These are phyloP conservation scores for Heliconius hermathena DNA, from an alignment of 1,140 invertebrate genomes.

Conservation along the genomic window DNA sequence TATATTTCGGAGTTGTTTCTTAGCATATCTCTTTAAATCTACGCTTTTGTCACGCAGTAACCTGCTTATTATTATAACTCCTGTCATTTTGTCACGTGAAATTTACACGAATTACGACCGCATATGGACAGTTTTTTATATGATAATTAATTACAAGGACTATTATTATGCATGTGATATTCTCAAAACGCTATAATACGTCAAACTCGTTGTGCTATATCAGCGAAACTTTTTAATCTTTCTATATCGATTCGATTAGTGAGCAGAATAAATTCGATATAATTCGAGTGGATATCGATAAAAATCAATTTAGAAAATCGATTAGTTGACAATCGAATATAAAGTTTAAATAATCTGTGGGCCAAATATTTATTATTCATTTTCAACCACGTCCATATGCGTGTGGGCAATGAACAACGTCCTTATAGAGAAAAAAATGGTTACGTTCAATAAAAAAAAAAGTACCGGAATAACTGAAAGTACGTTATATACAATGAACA, in stretches of 20 bases:
- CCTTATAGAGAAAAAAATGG: background rate
- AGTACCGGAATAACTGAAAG: background rate
- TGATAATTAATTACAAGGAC: background rate
- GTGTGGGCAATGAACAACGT: constrained; percentile 2
- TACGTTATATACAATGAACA: background rate
- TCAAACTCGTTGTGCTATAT: background rate
- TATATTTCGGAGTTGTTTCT: constrained; percentile 74
- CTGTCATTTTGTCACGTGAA: constrained; percentile 42
- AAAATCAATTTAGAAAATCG: background rate
- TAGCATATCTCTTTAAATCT: constrained; percentile 45
- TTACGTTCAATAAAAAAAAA: background rate
- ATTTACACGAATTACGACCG: constrained; percentile 44
- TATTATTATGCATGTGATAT: background rate
- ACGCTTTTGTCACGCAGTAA: constrained; percentile 55
- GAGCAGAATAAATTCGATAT: constrained; percentile 5
- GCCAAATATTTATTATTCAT: background rate
- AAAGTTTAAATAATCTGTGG: constrained; percentile 4
- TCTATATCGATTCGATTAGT: constrained; percentile 1
- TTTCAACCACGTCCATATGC: background rate
- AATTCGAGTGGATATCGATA: background rate
- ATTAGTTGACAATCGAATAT: background rate
- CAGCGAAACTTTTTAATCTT: background rate
- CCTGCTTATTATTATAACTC: constrained; percentile 44
- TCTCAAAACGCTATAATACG: background rate
- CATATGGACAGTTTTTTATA: constrained; percentile 47